Base-by-base conservation (phyloP, 2,797 vertebrate species). In the Chloroceryle inda region DNA sequence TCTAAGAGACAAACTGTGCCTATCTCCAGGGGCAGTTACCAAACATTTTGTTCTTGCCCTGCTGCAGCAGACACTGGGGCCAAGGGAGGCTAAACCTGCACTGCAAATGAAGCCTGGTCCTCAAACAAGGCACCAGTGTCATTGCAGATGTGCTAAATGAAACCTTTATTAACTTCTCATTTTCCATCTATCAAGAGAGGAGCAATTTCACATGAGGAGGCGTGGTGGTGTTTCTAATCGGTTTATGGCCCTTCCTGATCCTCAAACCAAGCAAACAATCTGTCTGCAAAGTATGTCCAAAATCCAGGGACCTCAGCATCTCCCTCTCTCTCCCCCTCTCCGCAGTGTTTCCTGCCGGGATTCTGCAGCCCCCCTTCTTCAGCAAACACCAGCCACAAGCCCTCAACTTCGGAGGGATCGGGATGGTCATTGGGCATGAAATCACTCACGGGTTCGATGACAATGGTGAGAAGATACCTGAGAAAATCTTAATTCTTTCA, bases 341-440 rank as follows among this genome's bases (percentile, higher is more conserved):
- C 62, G 44, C 97, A 99, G 99, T 99, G 62, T 99, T 99, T 97
- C 99, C 99, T 18, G 99, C 99, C 10, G 99, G 99, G 67, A 99
- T 99, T 95, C 98, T 99, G 31, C 99, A 99, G 98, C 99, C 99
- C 0, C 99, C 99, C 4, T 99, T 99, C 98, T 99, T 99, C 97
- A 99, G 99, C 95, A 99, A 99, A 95, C 98, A 99, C 63, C 99
- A 99, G 92, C 99, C 98, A 3, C 99, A 99, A 94, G 99, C 99
- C 55, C 98, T 99, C 71, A 99, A 99, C 97, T 99, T 99, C 1
- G 99, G 99, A 19, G 99, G 99, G 47, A 99, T 99, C 2, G 99
- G 99, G 69, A 99, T 99, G 99, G 99, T 99, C 27, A 99, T 99
- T 2, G 99, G 99, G 31, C 99, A 99, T 11, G 99, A 99, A 97